A percentile compares a stretch with the other conserved stretches of the same genome.
Conservation (phyloP, 2,888 invertebrate genomes). For the Meliscaeva auricollis region DNA sequence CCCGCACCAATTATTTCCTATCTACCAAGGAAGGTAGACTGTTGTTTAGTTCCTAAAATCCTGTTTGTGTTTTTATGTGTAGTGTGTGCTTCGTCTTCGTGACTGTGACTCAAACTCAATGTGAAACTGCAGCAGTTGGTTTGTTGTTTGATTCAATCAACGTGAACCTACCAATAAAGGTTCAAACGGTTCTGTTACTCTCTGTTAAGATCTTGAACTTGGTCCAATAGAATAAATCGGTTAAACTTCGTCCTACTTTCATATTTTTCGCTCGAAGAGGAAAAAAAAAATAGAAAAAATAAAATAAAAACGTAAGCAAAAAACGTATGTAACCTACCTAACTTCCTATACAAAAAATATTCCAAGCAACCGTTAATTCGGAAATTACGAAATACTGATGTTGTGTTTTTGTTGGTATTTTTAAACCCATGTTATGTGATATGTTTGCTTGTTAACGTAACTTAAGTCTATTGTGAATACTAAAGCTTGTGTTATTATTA, state of each 20-base stretch:
- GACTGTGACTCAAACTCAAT: conserved; percentile 54
- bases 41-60: conserved; percentile 54
- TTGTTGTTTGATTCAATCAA: conserved; percentile 40
- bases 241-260: conserved; percentile 67
- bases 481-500: conserved; percentile 47
- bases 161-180: conserved; percentile 42
- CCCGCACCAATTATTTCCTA: conserved; percentile 44
- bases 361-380: conserved; percentile 11
- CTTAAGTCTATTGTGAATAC: conserved; percentile 55
- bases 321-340: too few relatives aligned
- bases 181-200: conserved; percentile 67
- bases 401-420: conserved; percentile 8
- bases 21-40: conserved; percentile 37
- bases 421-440: conserved; percentile 35
- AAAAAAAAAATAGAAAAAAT: not conserved
- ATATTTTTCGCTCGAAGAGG: conserved; percentile 27
- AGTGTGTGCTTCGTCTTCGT: conserved; percentile 22
- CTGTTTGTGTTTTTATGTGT: conserved; percentile 48
- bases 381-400: conserved; percentile 31
- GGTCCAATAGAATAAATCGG: conserved; percentile 51
- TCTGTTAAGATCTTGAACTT: conserved; percentile 66
- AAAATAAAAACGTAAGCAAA: not conserved
- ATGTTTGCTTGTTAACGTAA: conserved; percentile 49
- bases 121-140: conserved; percentile 32
- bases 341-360: too few relatives aligned